Evolutionary conservation across 2,888 invertebrate species (phyloP).

Genomic region (Folsomia manolachei): DNA sequence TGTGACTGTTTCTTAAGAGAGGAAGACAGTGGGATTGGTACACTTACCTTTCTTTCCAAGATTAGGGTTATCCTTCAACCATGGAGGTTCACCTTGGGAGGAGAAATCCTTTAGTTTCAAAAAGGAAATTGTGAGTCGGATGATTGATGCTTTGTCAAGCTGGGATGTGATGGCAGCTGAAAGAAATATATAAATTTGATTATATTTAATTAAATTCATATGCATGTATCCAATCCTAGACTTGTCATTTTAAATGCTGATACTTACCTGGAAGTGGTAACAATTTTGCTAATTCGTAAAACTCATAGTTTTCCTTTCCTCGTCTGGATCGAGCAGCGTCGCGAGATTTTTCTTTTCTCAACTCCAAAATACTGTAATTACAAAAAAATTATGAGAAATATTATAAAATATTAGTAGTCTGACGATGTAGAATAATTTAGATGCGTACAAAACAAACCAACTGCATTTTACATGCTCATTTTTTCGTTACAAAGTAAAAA

Average conservation of each 20-base stretch:
- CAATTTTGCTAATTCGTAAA: constrained; percentile 94
- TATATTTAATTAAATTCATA: constrained; percentile 52
- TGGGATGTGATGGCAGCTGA: constrained; percentile 88
- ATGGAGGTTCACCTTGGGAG: constrained; percentile 92
- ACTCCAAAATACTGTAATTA: constrained; percentile 80
- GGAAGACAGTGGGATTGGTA: neutral
- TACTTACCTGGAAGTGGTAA: constrained; percentile 78
- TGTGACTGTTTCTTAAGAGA: neutral
- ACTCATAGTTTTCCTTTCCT: constrained; percentile 94
- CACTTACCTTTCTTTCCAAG: constrained; percentile 48
- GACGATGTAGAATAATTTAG: too few relatives aligned
- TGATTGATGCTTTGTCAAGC: constrained; percentile 72
- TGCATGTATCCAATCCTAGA: constrained; percentile 2
- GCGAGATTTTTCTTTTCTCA: constrained; percentile 88
- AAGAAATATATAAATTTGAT: too few relatives aligned
- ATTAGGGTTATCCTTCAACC: constrained; percentile 68
- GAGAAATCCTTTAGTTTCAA: constrained; percentile 92
- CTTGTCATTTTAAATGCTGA: neutral
- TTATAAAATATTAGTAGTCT: too few relatives aligned
- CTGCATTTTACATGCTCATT: too few relatives aligned
- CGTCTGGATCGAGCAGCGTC: constrained; percentile 88
- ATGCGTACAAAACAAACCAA: neutral
- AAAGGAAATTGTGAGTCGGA: constrained; percentile 93
- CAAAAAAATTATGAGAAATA: constrained; percentile 8
- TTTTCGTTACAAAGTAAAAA: too few relatives aligned